These are phyloP conservation scores for Entomobrya multifasciata DNA, from an alignment of 2,888 invertebrate species.

Conservation along the genomic window DNA sequence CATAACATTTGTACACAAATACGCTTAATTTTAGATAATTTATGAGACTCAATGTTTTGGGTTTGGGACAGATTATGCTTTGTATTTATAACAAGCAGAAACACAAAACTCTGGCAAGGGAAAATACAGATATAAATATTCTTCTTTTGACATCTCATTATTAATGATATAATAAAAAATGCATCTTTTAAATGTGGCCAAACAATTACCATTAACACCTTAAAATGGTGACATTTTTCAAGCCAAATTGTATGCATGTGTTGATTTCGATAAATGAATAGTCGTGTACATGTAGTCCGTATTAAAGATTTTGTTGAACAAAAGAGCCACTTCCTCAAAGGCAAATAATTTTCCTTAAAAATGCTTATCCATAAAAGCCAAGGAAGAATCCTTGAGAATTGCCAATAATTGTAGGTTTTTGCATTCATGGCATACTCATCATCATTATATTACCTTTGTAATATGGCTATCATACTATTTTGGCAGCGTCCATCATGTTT, in stretches of 20 bases:
- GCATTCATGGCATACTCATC: background rate
- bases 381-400: slow-evolving; percentile 15
- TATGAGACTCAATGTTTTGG: slow-evolving; percentile 58
- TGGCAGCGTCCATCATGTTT: slow-evolving; percentile 19
- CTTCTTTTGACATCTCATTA: slow-evolving; percentile 49
- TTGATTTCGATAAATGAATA: too few species aligned
- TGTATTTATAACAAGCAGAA: background rate
- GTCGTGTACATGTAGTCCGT: too few species aligned
- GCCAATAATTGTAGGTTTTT: background rate
- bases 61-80: slow-evolving; percentile 44
- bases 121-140: slow-evolving; percentile 54
- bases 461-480: background rate
- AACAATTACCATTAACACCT: slow-evolving; percentile 37
- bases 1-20: background rate
- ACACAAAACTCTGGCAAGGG: slow-evolving; percentile 44
- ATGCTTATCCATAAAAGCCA: background rate
- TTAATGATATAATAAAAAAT: slow-evolving; percentile 57
- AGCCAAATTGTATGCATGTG: too few species aligned
- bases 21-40: slow-evolving; percentile 44
- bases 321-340: background rate
- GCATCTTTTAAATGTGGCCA: slow-evolving; percentile 59
- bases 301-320: slow-evolving; percentile 14
- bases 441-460: background rate
- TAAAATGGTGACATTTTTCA: slow-evolving; percentile 55
- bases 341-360: background rate